Percentiles rank a stretch among this genome's conserved stretches.
These are phyloP conservation scores for Tetropium fuscum DNA, from an alignment of 2,888 invertebrate species.

Conservation along the genomic window DNA sequence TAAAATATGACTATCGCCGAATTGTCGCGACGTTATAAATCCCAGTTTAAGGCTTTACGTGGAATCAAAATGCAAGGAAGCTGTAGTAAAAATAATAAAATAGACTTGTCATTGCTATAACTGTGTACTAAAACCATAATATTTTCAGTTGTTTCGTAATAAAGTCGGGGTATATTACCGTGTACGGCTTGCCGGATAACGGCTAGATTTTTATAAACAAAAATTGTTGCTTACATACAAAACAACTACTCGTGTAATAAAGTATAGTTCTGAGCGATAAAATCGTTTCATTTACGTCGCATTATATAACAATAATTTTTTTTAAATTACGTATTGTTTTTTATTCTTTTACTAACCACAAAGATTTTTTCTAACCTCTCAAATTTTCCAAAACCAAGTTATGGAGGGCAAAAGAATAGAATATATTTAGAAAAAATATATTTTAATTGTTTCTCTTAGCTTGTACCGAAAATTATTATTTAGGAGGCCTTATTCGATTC, in stretches of 20 bases:
- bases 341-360: no score
- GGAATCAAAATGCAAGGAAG: slow-evolving; percentile 40
- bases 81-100: slow-evolving; percentile 39
- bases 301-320: no score
- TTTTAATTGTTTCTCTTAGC: no score
- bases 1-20: slow-evolving; percentile 30
- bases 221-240: no score
- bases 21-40: slow-evolving; percentile 37
- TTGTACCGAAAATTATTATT: no score
- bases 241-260: no score
- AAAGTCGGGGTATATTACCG: slow-evolving; percentile 40
- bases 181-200: not conserved
- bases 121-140: slow-evolving; percentile 55
- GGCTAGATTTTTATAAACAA: slow-evolving; percentile 9
- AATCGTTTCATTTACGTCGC: no score
- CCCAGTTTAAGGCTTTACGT: slow-evolving; percentile 38
- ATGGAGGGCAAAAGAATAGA: no score
- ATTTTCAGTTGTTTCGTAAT: slow-evolving; percentile 56
- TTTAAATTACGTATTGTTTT: no score
- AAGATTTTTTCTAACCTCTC: not conserved
- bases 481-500: no score
- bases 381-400: not conserved
- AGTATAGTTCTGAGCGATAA: no score
- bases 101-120: slow-evolving; percentile 57
- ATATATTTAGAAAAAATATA: no score